A percentile compares a stretch with the other conserved stretches of the same genome.
phyloP scores from a whole-genome alignment of 2,113 vertebrate species.

The Scolopax mira region DNA sequence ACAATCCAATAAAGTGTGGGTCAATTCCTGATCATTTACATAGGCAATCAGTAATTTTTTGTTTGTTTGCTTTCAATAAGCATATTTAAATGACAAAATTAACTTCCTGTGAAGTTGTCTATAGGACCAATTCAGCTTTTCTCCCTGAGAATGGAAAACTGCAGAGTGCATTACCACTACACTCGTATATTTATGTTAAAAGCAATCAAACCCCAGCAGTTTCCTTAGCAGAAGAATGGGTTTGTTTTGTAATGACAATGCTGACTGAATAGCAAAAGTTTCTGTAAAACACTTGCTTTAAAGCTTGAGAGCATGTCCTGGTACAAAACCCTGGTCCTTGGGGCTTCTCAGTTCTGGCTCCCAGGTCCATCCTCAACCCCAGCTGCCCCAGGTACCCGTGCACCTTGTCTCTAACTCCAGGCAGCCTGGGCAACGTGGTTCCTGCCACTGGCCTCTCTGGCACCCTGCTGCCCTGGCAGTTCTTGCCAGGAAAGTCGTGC shows the following conservation, averaged over 20 bases:
- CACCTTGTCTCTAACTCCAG: background rate
- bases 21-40: background rate
- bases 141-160: background rate
- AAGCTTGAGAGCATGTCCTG: background rate
- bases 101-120: background rate
- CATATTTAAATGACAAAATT: background rate
- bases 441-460: rapidly evolving
- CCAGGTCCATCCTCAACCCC: background rate
- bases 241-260: background rate
- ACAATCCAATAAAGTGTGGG: background rate
- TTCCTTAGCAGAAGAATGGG: background rate
- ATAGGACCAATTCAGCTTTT: background rate
- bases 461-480: background rate
- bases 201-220: background rate
- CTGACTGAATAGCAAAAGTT: background rate
- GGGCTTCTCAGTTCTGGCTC: background rate
- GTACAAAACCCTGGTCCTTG: background rate
- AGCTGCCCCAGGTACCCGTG: background rate
- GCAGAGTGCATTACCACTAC: background rate
- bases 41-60: background rate
- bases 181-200: background rate
- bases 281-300: background rate
- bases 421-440: background rate
- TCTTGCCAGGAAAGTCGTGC: background rate
- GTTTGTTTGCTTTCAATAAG: background rate